phyloP scores from a whole-genome alignment of 2,113 vertebrate species.

The Gracilinanus agilis region DNA sequence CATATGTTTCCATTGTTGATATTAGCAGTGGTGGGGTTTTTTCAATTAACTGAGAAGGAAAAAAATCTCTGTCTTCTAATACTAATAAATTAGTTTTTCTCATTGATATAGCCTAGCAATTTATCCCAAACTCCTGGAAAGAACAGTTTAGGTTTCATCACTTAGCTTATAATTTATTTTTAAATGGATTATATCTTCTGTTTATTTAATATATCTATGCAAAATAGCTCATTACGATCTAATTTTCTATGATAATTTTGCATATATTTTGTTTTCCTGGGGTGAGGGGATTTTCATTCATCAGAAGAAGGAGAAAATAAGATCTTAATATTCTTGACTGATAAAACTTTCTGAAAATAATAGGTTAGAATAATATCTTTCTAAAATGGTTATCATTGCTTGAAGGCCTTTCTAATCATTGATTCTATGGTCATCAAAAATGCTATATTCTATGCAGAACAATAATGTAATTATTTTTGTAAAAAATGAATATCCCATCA shows the following conservation, averaged over 20 bases:
- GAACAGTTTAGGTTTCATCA: constrained; percentile 16
- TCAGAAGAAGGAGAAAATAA: constrained; percentile 13
- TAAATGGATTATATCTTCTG: background rate
- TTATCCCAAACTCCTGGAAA: constrained; percentile 27
- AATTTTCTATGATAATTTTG: constrained; percentile 8
- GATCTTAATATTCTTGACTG: too few species aligned
- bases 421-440: too few species aligned
- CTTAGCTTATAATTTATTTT: constrained; percentile 44
- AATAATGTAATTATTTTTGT: too few species aligned
- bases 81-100: constrained; percentile 14
- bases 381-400: too few species aligned
- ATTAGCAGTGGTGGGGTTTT: background rate
- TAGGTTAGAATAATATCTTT: too few species aligned
- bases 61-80: constrained; percentile 21
- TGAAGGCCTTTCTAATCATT: too few species aligned
- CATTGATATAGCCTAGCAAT: constrained; percentile 30
- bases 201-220: constrained; percentile 34
- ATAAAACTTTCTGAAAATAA: too few species aligned
- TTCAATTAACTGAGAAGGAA: background rate
- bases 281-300: constrained; percentile 5
- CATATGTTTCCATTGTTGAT: background rate
- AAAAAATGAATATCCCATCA: too few species aligned
- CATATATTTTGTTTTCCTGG: background rate
- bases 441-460: too few species aligned
- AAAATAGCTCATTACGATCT: constrained; percentile 42